Base-by-base conservation (phyloP, 2,113 vertebrate species). In the Smithornis capensis region DNA sequence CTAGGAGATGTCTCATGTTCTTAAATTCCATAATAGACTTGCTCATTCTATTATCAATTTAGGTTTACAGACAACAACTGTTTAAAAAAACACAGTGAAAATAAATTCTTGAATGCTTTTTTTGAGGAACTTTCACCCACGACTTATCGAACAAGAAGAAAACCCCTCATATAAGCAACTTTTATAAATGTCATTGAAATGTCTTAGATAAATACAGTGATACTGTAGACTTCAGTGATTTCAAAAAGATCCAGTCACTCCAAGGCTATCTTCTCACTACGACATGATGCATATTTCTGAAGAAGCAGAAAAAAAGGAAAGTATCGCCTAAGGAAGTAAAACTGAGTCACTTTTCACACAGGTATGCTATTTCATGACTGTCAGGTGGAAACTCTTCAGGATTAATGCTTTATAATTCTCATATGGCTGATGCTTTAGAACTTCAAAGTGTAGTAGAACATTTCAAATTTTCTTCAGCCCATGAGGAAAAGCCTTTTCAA, bases 351-450 rank as follows among this genome's bases (percentile, higher is more conserved):
- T 98, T 98, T 98, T 97, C 97, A 98, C 91, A 97, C 64, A 96
- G 96, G 90, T 96, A 95, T 92, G 94, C 94, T 97, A 97, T 98
- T 98, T 97, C 97, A 97, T 97, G 97, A 98, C 90, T 96, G 97
- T 97, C 97, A 97, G 96, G 97, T 97, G 87, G 95, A 98, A 98
- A 97, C 92, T 97, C 95, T 97, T 97, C 96, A 97, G 97, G 96
- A 97, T 98, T 98, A 98, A 98, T 96, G 97, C 97, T 97, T 98
- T 98, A 95, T 98, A 98, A 98, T 97, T 98, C 98, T 98, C 96
- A 95, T 90, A 97, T 73, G 94, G 92, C 92, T 96, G 95, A 97
- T 97, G 97, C 96, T 97, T 98, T 97, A 97, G 96, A 97, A 98
- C 98, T 98, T 98, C 98, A 98, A 98, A 98, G 98, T 83, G 29